Evolutionary conservation across 2,888 invertebrate genomes (phyloP), one percentile per base, ranked within the genome.

Genomic region (Alviniconcha strummeri): DNA sequence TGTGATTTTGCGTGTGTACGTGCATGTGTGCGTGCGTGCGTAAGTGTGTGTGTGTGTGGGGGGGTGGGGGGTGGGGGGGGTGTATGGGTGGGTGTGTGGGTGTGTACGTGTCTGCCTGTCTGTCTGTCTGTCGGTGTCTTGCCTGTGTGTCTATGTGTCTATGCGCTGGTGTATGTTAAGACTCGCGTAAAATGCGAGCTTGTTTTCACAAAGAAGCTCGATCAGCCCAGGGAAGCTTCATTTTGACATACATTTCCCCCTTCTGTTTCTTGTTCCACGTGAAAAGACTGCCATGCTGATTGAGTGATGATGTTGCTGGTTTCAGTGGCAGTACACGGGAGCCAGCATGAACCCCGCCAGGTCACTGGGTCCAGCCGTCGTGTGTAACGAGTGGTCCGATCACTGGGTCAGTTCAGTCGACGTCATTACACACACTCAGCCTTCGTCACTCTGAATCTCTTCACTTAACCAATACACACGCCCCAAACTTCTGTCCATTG

Each of bases 291-390:
- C 36, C 36, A 36, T 36, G 36, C 36, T 78, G 60, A 56, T n/a
- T 78, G 78, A 56, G 36, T 55, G 64, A n/a, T 17, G 5, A 19
- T 64, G 78, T 52, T 55, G 57, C 56, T 83, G 17, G 71, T 90
- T 90, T 80, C 88, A 94, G 94, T 90, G 90, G 83, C 90, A 90
- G 56, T 92, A 91, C 83, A 94, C 94, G 5, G 93, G 93, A 1
- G 92, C 93, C 74, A 90, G 93, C 75, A 90, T 94, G 89, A 94
- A 94, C 84, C 94, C 94, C 52, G 94, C 94, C 4, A 87, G 94
- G 52, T 91, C 93, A 1, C 87, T 94, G 11, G 94, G 93, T 17
- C 93, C 93, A 17, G 93, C 94, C 11, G 85, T 94, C 9, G 88
- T 94, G 9, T 91, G 90, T 19, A 93, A 92, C 74, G 87, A 87